A percentile compares a stretch with the other conserved stretches of the same genome.
Conservation (phyloP, 2,113 vertebrate genomes). For the Pachyramphus minor region DNA sequence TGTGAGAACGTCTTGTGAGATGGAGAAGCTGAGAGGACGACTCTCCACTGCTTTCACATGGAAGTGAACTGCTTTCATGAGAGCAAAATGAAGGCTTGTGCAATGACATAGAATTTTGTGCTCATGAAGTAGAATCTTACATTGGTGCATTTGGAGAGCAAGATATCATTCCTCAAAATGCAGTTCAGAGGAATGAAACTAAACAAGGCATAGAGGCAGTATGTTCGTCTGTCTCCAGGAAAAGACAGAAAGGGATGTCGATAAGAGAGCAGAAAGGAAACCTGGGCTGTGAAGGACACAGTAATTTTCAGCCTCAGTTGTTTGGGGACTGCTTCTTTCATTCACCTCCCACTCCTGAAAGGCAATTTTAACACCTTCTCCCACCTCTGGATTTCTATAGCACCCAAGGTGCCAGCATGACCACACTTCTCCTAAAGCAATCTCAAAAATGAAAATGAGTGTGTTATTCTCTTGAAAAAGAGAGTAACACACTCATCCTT, state of each 20-base stretch:
- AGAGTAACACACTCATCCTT: neutral
- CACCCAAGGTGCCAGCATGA: neutral
- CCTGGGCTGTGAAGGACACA: rapidly evolving
- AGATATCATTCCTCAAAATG: neutral
- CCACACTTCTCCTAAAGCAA: neutral
- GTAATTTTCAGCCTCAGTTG: neutral
- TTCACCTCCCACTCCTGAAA: neutral
- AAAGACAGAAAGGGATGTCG: neutral
- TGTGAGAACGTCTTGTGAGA: neutral
- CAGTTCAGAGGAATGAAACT: neutral
- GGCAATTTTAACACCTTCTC: neutral
- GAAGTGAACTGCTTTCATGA: neutral
- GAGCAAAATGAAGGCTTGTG: neutral
- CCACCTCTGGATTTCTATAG: neutral
- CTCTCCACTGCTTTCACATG: neutral
- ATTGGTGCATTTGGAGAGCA: rapidly evolving
- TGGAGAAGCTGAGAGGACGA: neutral
- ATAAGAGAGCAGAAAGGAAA: neutral
- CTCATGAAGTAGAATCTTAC: neutral
- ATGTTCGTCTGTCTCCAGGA: neutral
- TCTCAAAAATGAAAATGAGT: rapidly evolving
- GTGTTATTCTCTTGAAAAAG: too few relatives aligned
- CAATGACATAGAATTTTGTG: neutral
- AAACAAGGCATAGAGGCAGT: neutral
- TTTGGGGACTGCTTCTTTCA: neutral